A percentile compares a stretch with the other conserved stretches of the same genome.
Conservation (phyloP, 2,888 invertebrate genomes). For the Glyphotaelius pellucidus region DNA sequence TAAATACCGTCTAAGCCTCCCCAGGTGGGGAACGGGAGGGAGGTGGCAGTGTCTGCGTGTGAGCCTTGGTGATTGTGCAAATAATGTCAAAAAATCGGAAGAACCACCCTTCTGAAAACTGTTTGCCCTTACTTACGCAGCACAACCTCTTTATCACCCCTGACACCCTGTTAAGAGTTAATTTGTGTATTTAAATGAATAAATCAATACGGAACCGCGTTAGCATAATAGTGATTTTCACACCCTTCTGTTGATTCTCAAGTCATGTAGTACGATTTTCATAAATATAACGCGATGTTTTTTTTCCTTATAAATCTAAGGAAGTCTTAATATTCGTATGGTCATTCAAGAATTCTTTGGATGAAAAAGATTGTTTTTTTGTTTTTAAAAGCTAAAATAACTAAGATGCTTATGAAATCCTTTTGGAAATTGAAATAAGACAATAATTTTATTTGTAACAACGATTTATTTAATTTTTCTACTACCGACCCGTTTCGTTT, state of each 20-base stretch:
- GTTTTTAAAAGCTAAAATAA: too few species aligned
- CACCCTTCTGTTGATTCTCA: background rate
- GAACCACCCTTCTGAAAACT: constrained; percentile 42
- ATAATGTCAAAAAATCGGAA: constrained; percentile 45
- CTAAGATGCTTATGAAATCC: too few species aligned
- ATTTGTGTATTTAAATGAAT: constrained; percentile 22
- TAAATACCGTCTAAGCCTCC: background rate
- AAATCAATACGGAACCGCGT: constrained; percentile 10
- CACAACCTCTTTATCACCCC: constrained; percentile 40
- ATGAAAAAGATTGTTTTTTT: too few species aligned
- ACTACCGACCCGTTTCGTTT: too few species aligned
- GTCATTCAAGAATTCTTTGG: too few species aligned
- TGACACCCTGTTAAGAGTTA: constrained; percentile 51
- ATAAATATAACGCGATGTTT: background rate
- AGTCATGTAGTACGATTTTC: background rate
- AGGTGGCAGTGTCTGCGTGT: background rate
- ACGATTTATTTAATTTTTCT: too few species aligned
- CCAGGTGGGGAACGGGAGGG: background rate
- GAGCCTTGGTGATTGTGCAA: constrained; percentile 30
- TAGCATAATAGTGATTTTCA: background rate
- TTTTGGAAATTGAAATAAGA: too few species aligned
- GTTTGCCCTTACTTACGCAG: constrained; percentile 46
- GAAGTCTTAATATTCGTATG: background rate
- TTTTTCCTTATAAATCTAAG: background rate
- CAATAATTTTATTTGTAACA: too few species aligned